phyloP scores from a whole-genome alignment of 2,888 invertebrate genomes.

The Mantis religiosa region DNA sequence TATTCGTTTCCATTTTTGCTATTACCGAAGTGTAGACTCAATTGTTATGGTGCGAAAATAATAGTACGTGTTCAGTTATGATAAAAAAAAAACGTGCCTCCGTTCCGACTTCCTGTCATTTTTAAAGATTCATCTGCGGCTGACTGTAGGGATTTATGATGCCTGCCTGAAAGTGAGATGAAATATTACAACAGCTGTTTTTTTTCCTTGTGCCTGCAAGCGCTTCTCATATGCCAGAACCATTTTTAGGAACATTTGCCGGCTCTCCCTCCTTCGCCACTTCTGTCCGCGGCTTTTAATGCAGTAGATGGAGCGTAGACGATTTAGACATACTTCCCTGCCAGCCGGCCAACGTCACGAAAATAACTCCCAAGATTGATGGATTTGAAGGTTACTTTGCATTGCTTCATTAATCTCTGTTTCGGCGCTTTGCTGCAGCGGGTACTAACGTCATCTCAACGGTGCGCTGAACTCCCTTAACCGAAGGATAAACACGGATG shows the following conservation, averaged over 20 bases:
- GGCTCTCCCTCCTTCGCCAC: neutral
- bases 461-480: too few species aligned
- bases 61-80: too few species aligned
- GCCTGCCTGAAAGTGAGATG: constrained; percentile 13
- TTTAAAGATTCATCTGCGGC: neutral
- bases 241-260: neutral
- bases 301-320: neutral
- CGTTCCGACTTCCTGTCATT: neutral
- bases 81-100: neutral
- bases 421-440: too few species aligned
- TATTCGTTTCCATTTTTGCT: too few species aligned
- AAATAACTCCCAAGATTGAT: neutral
- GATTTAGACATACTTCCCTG: neutral
- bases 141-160: constrained; percentile 21
- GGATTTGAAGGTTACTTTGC: neutral
- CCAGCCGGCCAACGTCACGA: neutral
- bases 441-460: too few species aligned
- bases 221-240: neutral
- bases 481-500: too few species aligned
- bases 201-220: neutral
- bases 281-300: neutral
- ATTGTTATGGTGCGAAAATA: too few species aligned
- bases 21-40: too few species aligned
- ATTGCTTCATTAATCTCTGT: neutral
- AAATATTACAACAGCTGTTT: constrained; percentile 25